Base-by-base conservation (phyloP, 2,888 invertebrate species). In the Mimachlamys varia region DNA sequence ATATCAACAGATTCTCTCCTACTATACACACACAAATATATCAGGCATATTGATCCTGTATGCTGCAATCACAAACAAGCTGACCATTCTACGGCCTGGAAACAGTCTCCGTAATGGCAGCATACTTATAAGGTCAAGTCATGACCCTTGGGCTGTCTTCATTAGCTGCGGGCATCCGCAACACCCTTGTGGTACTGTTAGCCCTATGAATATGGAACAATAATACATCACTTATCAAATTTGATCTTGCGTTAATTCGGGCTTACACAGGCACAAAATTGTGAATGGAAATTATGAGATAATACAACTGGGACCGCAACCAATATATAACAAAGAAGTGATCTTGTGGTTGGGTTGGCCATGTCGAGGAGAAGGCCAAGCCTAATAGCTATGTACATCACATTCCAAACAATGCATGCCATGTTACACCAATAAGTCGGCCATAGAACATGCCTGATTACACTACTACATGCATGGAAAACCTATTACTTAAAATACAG, bases 31-130 rank as follows among this genome's bases (percentile, higher is more conserved):
- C 76, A 76, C 76, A 33, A 76, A 76, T 76, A 76, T 76, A 76
- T 76, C 76, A 76, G 76, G 76, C 76, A 76, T 76, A 76, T 76
- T 76, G 76, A 76, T 76, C 76, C 76, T 76, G 76, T 76, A 76
- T 76, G 76, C 76, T 76, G 76, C 76, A 76, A 76, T 76, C 76
- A 76, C 76, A 76, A 76, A 76, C 76, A 76, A 76, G 76, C 76
- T 76, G 76, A 76, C 76, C 76, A 76, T 76, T 76, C 27, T 27
- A 76, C 76, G 33, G 76, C 12, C 76, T 76, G 58, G 58, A 58
- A 22, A 58, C 58, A 58, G 76, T 33, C 76, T 76, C 76, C 27
- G 12, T 76, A 76, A 76, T 76, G 76, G 76, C 27, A 22, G 76
- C 76, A 33, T 62, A 33, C 76, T 76, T 76, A 76, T 76, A 76